phyloP scores from a whole-genome alignment of 2,888 invertebrate genomes.

The Shargacucullia verbasci region DNA sequence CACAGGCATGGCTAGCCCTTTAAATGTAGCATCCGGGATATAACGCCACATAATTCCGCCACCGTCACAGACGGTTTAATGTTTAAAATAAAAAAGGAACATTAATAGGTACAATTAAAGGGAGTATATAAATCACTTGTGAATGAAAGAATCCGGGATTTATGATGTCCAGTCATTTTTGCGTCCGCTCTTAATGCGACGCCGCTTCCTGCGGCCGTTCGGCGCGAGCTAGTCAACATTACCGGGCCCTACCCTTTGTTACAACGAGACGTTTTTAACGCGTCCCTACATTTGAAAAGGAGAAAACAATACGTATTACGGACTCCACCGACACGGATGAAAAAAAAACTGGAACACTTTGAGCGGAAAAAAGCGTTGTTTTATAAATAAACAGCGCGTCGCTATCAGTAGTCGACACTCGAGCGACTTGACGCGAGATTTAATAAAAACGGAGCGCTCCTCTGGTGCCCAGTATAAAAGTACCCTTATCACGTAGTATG shows the following conservation, averaged over 20 bases:
- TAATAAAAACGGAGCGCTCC: slow-evolving; percentile 80
- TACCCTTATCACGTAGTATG: slow-evolving; percentile 85
- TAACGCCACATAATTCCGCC: slow-evolving; percentile 31
- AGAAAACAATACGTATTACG: slow-evolving; percentile 72
- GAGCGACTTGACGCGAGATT: slow-evolving; percentile 81
- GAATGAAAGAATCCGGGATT: slow-evolving; percentile 64
- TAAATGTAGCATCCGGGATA: slow-evolving; percentile 17
- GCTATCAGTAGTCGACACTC: slow-evolving; percentile 87
- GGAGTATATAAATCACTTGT: slow-evolving; percentile 61
- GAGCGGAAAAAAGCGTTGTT: slow-evolving; percentile 82
- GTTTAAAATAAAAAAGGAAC: slow-evolving; percentile 47
- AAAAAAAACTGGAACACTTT: slow-evolving; percentile 76
- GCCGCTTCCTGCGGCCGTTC: slow-evolving; percentile 59
- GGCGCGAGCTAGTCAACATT: slow-evolving; percentile 60
- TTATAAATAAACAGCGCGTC: slow-evolving; percentile 84
- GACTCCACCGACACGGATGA: slow-evolving; percentile 61
- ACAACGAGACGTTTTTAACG: slow-evolving; percentile 71
- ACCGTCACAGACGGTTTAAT: slow-evolving; percentile 49
- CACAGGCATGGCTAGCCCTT: slow-evolving; percentile 9
- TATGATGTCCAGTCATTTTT: slow-evolving; percentile 64
- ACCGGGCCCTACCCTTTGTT: slow-evolving; percentile 62
- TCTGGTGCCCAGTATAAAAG: slow-evolving; percentile 75
- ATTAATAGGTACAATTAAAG: slow-evolving; percentile 59
- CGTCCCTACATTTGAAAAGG: slow-evolving; percentile 71
- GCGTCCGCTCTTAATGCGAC: slow-evolving; percentile 63